Percentiles rank a stretch among this genome's conserved stretches.
These are phyloP conservation scores for Bombus impatiens DNA, from an alignment of 1,140 invertebrate species.

Conservation along the genomic window DNA sequence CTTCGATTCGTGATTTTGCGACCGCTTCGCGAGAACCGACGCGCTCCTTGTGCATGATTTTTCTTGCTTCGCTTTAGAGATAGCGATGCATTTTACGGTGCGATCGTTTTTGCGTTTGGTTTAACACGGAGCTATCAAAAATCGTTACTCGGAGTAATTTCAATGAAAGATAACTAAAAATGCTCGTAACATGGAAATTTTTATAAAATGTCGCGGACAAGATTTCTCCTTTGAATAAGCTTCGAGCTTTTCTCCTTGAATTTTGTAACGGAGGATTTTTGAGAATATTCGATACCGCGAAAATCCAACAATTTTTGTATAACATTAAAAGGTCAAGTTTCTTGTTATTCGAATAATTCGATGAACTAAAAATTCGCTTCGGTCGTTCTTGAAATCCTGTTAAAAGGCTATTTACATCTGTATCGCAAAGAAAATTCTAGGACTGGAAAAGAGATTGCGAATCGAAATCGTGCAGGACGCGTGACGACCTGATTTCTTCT, in stretches of 20 bases:
- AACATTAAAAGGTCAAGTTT: not conserved
- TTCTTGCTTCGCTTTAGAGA: not conserved
- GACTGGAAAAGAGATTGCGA: not conserved
- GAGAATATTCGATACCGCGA: no score
- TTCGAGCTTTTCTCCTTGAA: no score
- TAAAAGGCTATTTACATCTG: not conserved
- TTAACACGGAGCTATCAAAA: not conserved
- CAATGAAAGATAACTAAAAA: not conserved
- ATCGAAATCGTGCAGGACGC: not conserved
- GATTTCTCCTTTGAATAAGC: no score
- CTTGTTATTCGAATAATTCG: not conserved
- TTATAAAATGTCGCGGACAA: no score
- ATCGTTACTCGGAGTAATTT: not conserved
- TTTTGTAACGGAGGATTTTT: no score
- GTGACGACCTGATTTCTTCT: not conserved
- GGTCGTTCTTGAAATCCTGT: not conserved
- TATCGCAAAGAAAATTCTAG: not conserved
- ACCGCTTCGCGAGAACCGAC: not conserved
- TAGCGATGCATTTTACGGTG: not conserved
- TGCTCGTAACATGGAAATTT: no score
- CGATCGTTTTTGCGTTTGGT: not conserved
- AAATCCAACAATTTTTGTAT: not conserved
- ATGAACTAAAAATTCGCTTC: not conserved
- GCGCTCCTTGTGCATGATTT: not conserved
- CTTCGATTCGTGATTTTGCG: conserved; percentile 13